Evolutionary conservation across 2,113 vertebrate species (phyloP), one percentile per base, ranked within the genome.

Genomic region (Danio rerio): DNA sequence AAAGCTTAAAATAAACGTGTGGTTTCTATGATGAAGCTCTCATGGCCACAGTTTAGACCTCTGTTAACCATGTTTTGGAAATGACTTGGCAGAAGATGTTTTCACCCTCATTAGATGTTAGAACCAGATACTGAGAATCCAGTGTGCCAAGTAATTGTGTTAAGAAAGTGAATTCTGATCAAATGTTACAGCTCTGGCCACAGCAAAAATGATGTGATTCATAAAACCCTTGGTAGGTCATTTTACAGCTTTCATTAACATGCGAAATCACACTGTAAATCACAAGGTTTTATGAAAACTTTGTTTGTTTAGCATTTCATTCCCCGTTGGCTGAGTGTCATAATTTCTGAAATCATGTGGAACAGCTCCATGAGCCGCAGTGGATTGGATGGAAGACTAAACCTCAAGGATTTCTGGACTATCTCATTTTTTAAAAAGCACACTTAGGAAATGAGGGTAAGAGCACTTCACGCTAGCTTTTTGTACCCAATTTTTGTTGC

Each of bases 381-480:
- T 21, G 50, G 53, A 55, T 61, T 74, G 50, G 58, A 80, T 78
- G 56, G 56, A 63, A 58, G 50, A 47, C 59, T 59, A 86, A 66
- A 58, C 79, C 49, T 71, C 52, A 56, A 76, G 55, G 31, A 58
- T 45, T 52, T 80, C 75, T 78, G 75, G 75, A 78, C 43, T 50
- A 40, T 78, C 13, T 63, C 13, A 78, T 9, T 78, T 76, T 68
- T 78, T 78, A 52, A 78, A 78, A 78, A 45, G 75, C 42, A 76
- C 56, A 61, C 73, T 61, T 76, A 42, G 47, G 55, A 55, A 76
- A 47, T 59, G 55, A 76, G 15, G n/a, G 3, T 40, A 12, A 58
- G 40, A 43, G 21, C 18, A 52, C 18, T 65, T 81, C 84, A 85
- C 55, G 71, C 84, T 80, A 61, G 86, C 84, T 85, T 88, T 65